Base-by-base conservation (phyloP, 1,140 invertebrate genomes). In the Drosophila mauritiana region DNA sequence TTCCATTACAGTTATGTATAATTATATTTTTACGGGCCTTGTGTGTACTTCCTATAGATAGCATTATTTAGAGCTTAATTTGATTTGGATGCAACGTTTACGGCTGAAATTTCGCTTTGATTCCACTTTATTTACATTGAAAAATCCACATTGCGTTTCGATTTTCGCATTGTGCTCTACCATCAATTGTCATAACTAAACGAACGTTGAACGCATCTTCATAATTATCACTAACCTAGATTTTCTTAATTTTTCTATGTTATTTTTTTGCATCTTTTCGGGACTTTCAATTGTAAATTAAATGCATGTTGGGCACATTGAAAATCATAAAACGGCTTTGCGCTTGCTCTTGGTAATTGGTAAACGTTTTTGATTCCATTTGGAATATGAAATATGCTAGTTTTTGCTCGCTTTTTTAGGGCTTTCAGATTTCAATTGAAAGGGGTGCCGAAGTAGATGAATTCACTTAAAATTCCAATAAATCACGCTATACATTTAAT, bases 181-280 rank as follows among this genome's bases (percentile, higher is more conserved):
- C 58, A 62, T 56, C 77, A 70, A 88, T 86, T 86, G 64, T 79
- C 78, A 86, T 88, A 86, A 88, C 83, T 82, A 86, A 86, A 78
- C 70, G 83, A 78, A 86, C 84, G 83, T 89, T 83, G 65, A 88
- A 88, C 83, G 83, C 84, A 65, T 89, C 74, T 73, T 86, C 69
- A 55, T 76, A 79, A 79, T 88, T 89, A 88, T 88, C 83, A 88
- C 83, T 88, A 88, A 88, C 83, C 83, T 88, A 88, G 61, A 45
- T 80, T 63, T 54, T 46, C 20, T 49, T 40, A 40, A n/a, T 34
- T 34, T 49, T 31, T 27, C 42, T 55, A 31, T 48, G 15, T 22
- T n/a, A 22, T 22, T n/a, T 36, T 3, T 22, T 22, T 22, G 20
- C 20, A 36, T 31, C 42, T 31, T 42, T 43, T 59, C 49, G 12